Evolutionary conservation across 2,113 vertebrate genomes (phyloP), one percentile per base, ranked within the genome.

Genomic region (Aspiorhynchus laticeps): DNA sequence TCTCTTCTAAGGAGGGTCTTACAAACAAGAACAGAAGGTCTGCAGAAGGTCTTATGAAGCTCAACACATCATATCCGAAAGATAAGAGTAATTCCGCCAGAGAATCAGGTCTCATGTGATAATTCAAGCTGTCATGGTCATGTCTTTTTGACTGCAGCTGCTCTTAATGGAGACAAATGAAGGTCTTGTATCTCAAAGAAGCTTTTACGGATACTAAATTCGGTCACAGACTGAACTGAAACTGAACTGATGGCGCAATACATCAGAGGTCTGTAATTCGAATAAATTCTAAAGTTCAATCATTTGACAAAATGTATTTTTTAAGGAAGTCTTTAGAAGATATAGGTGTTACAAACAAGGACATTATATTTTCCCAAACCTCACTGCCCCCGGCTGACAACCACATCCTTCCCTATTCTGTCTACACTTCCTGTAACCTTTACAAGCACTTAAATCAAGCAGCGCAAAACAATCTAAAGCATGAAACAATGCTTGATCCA

Each of bases 351-450:
- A 5, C 69, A 67, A 53, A 43, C 51, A 36, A 61, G 0, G 7
- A 41, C 7, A 65, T 48, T 3, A 17, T 43, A 8, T 65, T 43
- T 28, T 87, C 46, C 38, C 59, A 19, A 11, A 46, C 36, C 67
- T 65, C 8, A 19, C 33, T 48, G 69, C 26, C 46, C 19, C 2
- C 63, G 28, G 7, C 38, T 61, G 31, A 31, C 8, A 7, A 10
- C 41, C 7, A 83, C 73, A 77, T 43, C n/a, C 80, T 84, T 78
- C 80, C 80, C 12, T 48, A 14, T 73, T 73, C 26, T 41, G 1
- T 36, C n/a, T 61, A 71, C 31, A 76, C 53, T 65, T 69, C 38
- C 73, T 24, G 46, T 24, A 28, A 36, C 31, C 3, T 38, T 87
- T 82, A 26, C 41, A 77, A 46, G 36, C 69, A 53, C 33, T 15